These are phyloP conservation scores for Vanessa tameamea DNA, from an alignment of 1,140 invertebrate genomes.

Conservation along the genomic window DNA sequence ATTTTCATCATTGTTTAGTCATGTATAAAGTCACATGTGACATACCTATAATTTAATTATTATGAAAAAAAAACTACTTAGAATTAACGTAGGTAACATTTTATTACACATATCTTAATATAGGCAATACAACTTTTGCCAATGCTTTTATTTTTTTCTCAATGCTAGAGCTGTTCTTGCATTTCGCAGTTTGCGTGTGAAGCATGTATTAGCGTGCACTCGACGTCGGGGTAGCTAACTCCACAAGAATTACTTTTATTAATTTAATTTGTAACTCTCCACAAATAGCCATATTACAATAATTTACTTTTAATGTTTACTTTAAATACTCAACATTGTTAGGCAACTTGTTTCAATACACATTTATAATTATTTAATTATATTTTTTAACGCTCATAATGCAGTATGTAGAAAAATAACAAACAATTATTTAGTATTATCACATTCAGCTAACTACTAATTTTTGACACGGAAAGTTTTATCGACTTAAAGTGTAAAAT, in stretches of 20 bases:
- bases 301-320: background rate
- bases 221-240: conserved; percentile 43
- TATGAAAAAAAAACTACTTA: too few relatives aligned
- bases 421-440: too few relatives aligned
- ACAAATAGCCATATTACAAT: background rate
- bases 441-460: background rate
- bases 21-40: too few relatives aligned
- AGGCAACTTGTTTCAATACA: too few relatives aligned
- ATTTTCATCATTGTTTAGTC: too few relatives aligned
- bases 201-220: conserved; percentile 49
- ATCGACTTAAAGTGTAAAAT: background rate
- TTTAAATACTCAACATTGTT: too few relatives aligned
- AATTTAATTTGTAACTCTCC: conserved; percentile 28
- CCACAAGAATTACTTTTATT: conserved; percentile 51
- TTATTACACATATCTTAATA: conserved; percentile 10
- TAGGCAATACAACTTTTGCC: conserved; percentile 45
- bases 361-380: too few relatives aligned
- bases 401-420: too few relatives aligned
- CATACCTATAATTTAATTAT: too few relatives aligned
- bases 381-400: too few relatives aligned
- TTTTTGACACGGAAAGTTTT: background rate
- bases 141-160: conserved; percentile 44
- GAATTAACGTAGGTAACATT: too few relatives aligned
- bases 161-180: conserved; percentile 7
- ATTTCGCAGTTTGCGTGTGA: conserved; percentile 43